Percentiles rank a stretch among this genome's conserved stretches.
Conservation (phyloP, 2,797 vertebrate genomes). For the Platalea minor region DNA sequence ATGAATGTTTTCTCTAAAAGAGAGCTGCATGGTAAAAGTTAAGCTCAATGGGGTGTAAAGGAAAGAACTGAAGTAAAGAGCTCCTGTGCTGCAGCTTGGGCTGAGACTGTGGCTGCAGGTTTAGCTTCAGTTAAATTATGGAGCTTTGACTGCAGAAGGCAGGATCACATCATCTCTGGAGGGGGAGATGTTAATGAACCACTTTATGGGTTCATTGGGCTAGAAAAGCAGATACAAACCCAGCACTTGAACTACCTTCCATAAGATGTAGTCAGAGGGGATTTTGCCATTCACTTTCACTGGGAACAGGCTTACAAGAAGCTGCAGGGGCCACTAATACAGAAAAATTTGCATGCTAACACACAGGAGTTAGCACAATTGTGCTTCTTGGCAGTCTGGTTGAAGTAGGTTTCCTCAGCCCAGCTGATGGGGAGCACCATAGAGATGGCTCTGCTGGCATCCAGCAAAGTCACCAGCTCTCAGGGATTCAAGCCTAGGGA, state of each 20-base stretch:
- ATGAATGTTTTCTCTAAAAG: neutral
- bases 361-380: neutral
- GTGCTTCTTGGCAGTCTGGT: neutral
- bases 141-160: neutral
- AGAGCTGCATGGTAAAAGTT: neutral
- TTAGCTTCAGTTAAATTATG: neutral
- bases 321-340: neutral
- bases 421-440: neutral
- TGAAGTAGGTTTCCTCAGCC: neutral
- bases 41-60: neutral
- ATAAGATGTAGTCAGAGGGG: neutral
- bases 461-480: neutral
- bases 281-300: neutral
- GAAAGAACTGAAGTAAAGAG: neutral
- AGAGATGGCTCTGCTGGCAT: neutral
- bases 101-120: neutral
- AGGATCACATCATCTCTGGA: neutral
- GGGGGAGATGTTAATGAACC: neutral
- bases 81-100: neutral
- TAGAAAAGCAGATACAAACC: neutral
- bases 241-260: neutral
- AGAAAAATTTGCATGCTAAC: neutral
- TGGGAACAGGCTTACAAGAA: neutral
- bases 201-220: neutral
- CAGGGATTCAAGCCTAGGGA: neutral